phyloP scores from a whole-genome alignment of 2,113 vertebrate genomes.

The Mionectes macconnelli region DNA sequence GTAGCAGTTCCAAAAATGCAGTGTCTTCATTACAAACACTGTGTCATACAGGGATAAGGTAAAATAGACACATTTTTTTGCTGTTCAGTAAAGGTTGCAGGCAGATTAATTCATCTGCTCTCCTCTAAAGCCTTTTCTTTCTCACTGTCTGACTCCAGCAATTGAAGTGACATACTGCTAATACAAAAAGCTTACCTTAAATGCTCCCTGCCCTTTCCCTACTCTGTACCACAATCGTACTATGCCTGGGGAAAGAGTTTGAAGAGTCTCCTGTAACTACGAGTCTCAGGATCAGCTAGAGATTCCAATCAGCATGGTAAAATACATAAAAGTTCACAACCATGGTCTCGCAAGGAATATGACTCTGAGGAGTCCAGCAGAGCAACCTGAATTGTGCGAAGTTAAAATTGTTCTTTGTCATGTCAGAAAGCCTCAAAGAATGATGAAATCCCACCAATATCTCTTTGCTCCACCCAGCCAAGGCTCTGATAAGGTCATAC shows the following conservation, averaged over 20 bases:
- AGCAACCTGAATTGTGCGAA: neutral
- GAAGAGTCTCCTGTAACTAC: neutral
- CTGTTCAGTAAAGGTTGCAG: neutral
- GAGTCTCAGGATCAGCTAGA: neutral
- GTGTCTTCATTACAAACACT: neutral
- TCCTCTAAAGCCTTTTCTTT: neutral
- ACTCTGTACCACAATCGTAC: neutral
- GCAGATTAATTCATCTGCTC: slow-evolving; percentile 8
- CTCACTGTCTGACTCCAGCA: neutral
- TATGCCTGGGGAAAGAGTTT: neutral
- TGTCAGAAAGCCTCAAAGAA: neutral
- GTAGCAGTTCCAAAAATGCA: neutral
- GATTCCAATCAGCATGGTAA: neutral
- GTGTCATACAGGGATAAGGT: neutral
- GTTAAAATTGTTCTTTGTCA: neutral
- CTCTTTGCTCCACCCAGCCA: neutral
- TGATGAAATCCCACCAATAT: neutral
- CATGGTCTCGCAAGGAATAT: neutral
- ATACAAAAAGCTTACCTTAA: neutral
- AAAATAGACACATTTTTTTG: slow-evolving; percentile 8
- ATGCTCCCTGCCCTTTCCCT: neutral
- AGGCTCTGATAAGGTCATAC: neutral
- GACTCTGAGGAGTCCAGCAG: neutral
- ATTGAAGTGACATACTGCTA: neutral
- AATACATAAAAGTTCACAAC: neutral